A percentile compares a stretch with the other conserved stretches of the same genome.
phyloP scores from a whole-genome alignment of 2,797 vertebrate genomes.

The Anabacerthia variegaticeps region DNA sequence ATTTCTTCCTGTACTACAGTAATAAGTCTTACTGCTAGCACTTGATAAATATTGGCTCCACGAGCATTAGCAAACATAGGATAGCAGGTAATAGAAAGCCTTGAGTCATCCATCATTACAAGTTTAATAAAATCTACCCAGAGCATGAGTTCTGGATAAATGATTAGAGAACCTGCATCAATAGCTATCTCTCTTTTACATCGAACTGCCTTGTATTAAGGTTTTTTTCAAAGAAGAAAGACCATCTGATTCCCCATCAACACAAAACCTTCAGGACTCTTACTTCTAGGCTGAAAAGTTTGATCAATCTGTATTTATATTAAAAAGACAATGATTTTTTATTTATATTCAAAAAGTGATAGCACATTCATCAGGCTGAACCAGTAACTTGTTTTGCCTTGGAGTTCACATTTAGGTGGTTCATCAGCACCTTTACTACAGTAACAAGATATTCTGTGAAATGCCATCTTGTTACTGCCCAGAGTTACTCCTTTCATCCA shows the following conservation, averaged over 20 bases:
- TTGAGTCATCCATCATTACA: neutral
- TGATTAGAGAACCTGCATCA: neutral
- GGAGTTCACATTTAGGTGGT: neutral
- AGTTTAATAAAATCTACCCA: conserved; percentile 32
- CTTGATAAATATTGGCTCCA: neutral
- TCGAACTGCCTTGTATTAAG: neutral
- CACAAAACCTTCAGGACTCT: neutral
- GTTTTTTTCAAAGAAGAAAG: neutral
- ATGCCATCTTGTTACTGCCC: neutral
- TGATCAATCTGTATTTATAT: neutral
- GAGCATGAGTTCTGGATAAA: neutral
- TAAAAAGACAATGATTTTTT: neutral
- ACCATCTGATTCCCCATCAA: neutral
- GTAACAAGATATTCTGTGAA: neutral
- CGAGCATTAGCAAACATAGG: neutral
- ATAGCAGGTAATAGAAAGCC: neutral
- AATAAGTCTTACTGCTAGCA: neutral
- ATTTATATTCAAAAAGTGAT: neutral
- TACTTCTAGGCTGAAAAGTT: neutral
- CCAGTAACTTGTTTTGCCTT: neutral
- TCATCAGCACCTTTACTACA: neutral
- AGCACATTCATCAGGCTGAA: neutral
- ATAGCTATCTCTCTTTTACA: neutral
- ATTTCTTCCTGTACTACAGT: neutral
- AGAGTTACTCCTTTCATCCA: neutral